Base-by-base conservation (phyloP, 2,888 invertebrate genomes). In the Clanis bilineata region DNA sequence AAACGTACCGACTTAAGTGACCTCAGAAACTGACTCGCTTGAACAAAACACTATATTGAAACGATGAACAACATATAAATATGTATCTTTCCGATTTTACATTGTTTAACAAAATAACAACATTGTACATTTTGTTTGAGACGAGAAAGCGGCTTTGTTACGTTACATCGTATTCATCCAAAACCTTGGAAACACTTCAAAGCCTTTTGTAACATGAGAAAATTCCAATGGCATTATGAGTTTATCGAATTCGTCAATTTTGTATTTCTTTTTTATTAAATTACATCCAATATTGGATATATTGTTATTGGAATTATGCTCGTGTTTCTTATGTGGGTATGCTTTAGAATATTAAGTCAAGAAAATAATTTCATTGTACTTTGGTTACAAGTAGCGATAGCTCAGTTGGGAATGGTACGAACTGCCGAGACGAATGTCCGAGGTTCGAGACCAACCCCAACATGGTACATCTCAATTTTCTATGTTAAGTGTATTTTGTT, bases 161-260 rank as follows among this genome's bases (percentile, higher is more conserved):
- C 66, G 63, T 70, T 68, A 71, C 68, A 64, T 63, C 61, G 69
- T 77, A 82, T 79, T 76, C 81, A 77, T 79, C 78, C 66, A 62
- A 61, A 65, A 66, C 74, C 66, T 71, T 59, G 59, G 68, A 70
- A 73, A 73, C 66, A 80, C 75, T 78, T 76, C 72, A 76, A 73
- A 75, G 70, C 65, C 65, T 71, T 69, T 74, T 74, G 73, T 72
- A 70, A 66, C 62, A 64, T 67, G 66, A 68, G 63, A 70, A 59
- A 68, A 71, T 65, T 64, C 64, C 61, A 59, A 72, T 69, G 62
- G 65, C 59, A 67, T 69, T 67, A 69, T 45, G 43, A 25, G 38
- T 51, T 39, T 58, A 39, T 51, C 47, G 58, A 51, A 39, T 47
- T 39, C 51, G 51, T 51, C 51, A 51, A 51, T 25, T 51, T 51